Evolutionary conservation across 2,113 vertebrate genomes (phyloP), one percentile per base, ranked within the genome.

Genomic region (Engystomops pustulosus): DNA sequence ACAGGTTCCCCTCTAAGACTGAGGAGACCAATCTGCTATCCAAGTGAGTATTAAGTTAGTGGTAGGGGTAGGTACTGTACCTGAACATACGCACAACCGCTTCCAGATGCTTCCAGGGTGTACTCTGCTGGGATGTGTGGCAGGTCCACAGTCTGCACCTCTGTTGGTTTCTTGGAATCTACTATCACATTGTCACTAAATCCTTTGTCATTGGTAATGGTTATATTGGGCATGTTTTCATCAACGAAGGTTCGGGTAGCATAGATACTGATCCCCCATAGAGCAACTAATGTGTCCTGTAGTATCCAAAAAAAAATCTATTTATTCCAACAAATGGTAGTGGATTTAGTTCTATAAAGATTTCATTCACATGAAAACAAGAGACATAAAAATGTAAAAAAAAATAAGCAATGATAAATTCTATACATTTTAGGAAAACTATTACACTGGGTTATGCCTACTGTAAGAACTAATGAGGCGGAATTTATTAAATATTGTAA

Each of bases 121-220:
- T 94, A 95, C 0, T 90, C 79, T 23, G 91, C 93, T 0, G 93
- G 91, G 60, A 94, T 85, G 9, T 45, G 69, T 36, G 91, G 86
- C 79, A 95, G 85, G 15, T 38, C 0, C 69, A 86, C 20, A 9
- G 95, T 93, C 85, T 98, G 96, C 7, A 96, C 94, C 77, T 97
- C 89, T 72, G 97, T 90, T 38, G 92, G 93, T 88, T 96, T 98
- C 83, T 58, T 36, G 10, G 90, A 51, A 32, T 93, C 91, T 76
- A 98, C 90, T 0, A 89, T 88, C 84, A 98, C 95, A 1, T 76
- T 45, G 58, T 90, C 44, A 85, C 86, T 85, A 65, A 91, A 88
- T 3, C n/a, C 81, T 6, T 62, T 88, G 34, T 87, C 85, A 82
- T 90, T 11, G 90, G 88, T 0, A 0, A 68, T 85, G 92, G 14